Conservation (phyloP, 2,888 invertebrate species). For the Drosophila stalkeri region DNA sequence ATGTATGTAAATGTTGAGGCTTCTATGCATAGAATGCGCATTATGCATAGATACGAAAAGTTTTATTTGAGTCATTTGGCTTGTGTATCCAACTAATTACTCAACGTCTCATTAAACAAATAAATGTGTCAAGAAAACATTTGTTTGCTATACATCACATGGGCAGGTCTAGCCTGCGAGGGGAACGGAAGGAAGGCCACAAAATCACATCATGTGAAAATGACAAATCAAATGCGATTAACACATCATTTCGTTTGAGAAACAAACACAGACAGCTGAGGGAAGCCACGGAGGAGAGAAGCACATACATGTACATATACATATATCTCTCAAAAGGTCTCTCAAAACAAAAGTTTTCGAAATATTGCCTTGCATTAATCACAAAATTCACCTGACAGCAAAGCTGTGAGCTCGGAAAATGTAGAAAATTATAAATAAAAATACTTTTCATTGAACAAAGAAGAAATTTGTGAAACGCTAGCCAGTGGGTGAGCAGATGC, state of each 20-base stretch:
- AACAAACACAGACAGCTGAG: constrained; percentile 48
- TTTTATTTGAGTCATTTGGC: constrained; percentile 52
- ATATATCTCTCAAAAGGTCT: not conserved
- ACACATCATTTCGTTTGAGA: constrained; percentile 64
- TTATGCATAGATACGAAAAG: constrained; percentile 6
- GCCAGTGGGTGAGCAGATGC: not conserved
- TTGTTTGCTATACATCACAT: constrained; percentile 64
- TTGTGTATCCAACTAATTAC: constrained; percentile 71
- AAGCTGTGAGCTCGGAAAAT: constrained; percentile 61
- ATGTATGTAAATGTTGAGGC: constrained; percentile 26
- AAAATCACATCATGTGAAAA: constrained; percentile 75
- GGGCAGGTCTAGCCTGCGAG: not conserved
- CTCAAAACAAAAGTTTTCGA: constrained; percentile 3
- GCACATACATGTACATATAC: not conserved
- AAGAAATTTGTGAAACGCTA: not conserved
- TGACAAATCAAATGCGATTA: constrained; percentile 79
- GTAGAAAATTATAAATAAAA: constrained; percentile 60
- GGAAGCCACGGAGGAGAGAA: constrained; percentile 15
- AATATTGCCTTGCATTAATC: constrained; percentile 51
- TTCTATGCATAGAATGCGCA: constrained; percentile 10
- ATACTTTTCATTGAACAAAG: constrained; percentile 12
- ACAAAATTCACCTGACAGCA: constrained; percentile 68
- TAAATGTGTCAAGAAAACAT: constrained; percentile 66
- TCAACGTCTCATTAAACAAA: constrained; percentile 75
- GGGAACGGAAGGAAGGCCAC: constrained; percentile 50